Percentiles rank a stretch among this genome's conserved stretches.
phyloP scores from a whole-genome alignment of 2,797 vertebrate species.

The Dallia pectoralis region DNA sequence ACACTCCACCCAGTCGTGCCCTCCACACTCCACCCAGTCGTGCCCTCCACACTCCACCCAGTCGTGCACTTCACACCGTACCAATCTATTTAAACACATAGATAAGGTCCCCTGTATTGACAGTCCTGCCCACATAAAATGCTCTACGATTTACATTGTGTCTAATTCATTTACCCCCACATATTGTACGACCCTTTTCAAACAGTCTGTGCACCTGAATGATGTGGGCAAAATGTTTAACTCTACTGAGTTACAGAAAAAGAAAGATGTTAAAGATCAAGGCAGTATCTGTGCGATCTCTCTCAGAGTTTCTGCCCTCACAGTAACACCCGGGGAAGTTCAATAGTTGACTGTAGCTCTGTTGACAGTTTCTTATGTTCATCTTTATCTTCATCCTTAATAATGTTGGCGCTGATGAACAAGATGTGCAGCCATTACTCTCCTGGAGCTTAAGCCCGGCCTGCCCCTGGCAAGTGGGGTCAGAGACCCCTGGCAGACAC shows the following conservation, averaged over 20 bases:
- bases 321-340: not conserved
- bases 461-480: not conserved
- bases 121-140: slow-evolving; percentile 40
- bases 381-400: not conserved
- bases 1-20: too few species aligned
- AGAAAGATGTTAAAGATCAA: not conserved
- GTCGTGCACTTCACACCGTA: slow-evolving; percentile 23
- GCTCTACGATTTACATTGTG: slow-evolving; percentile 58
- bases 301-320: not conserved
- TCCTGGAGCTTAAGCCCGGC: not conserved
- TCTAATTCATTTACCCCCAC: slow-evolving; percentile 54
- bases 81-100: slow-evolving; percentile 30
- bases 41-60: too few species aligned
- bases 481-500: not conserved
- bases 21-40: too few species aligned
- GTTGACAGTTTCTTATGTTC: not conserved
- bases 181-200: slow-evolving; percentile 3
- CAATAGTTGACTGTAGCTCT: not conserved
- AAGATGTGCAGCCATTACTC: not conserved
- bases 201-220: slow-evolving; percentile 11
- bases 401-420: not conserved
- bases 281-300: not conserved
- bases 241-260: not conserved
- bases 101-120: slow-evolving; percentile 34
- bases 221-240: not conserved